phyloP scores from a whole-genome alignment of 2,888 invertebrate species.

The Xestoiulus laeticollis region DNA sequence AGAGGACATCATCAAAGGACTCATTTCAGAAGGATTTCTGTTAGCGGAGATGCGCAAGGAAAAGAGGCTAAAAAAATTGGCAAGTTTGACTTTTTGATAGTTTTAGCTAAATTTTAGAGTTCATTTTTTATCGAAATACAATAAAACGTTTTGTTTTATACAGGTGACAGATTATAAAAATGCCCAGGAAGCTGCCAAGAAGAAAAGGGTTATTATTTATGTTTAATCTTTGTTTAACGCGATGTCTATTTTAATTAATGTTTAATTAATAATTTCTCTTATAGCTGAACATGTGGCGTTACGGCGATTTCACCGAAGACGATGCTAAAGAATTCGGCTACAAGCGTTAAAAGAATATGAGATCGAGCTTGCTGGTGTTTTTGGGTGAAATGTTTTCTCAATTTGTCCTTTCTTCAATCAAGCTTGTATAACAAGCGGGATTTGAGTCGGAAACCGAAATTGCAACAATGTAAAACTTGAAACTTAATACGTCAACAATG shows the following conservation, averaged over 20 bases:
- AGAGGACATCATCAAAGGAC: conserved; percentile 77
- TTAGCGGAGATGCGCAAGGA: conserved; percentile 83
- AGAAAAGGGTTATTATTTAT: conserved; percentile 67
- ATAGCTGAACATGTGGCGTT: conserved; percentile 93
- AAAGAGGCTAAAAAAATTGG: conserved; percentile 79
- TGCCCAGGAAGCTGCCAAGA: conserved; percentile 87
- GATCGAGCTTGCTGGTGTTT: background rate
- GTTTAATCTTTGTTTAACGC: background rate
- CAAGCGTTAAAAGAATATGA: conserved; percentile 55
- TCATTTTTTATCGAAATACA: background rate
- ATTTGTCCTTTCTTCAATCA: conserved; percentile 8
- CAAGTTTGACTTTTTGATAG: conserved; percentile 63
- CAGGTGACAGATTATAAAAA: conserved; percentile 80
- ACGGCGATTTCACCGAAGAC: conserved; percentile 97
- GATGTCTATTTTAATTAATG: background rate
- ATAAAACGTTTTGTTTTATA: conserved; percentile 58
- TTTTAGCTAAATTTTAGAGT: background rate
- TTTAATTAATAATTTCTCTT: conserved; percentile 56
- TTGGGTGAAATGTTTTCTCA: conserved; percentile 36
- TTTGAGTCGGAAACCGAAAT: background rate
- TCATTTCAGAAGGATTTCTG: conserved; percentile 86
- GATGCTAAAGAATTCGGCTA: conserved; percentile 80
- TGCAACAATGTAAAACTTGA: background rate
- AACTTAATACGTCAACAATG: background rate
- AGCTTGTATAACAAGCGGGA: no score